A percentile compares a stretch with the other conserved stretches of the same genome.
phyloP scores from a whole-genome alignment of 2,113 vertebrate species.

The Podocnemis expansa region DNA sequence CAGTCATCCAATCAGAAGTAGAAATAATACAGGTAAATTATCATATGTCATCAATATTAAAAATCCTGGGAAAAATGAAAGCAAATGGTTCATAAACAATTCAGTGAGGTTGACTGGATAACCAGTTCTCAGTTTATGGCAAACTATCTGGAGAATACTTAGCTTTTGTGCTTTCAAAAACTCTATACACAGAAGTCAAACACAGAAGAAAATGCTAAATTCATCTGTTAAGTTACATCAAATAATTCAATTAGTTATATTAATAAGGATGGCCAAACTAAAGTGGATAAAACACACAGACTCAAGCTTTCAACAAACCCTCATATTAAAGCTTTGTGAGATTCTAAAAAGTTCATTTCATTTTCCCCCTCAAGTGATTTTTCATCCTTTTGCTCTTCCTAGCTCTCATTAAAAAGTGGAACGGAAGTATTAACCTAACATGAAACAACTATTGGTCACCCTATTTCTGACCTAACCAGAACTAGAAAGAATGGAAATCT shows the following conservation, averaged over 20 bases:
- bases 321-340: background rate
- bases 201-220: background rate
- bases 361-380: background rate
- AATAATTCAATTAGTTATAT: background rate
- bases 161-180: background rate
- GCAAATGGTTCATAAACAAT: background rate
- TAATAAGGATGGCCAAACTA: background rate
- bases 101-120: background rate
- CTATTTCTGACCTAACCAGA: background rate
- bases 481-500: background rate
- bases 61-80: background rate
- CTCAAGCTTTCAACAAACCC: background rate
- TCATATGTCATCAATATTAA: background rate
- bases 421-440: background rate
- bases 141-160: background rate
- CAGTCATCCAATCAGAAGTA: background rate
- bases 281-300: background rate
- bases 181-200: background rate
- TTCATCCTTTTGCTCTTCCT: background rate
- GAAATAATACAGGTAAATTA: background rate
- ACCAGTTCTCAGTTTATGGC: too few species aligned
- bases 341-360: background rate
- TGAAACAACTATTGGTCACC: background rate
- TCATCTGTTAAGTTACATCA: background rate
- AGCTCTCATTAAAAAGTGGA: background rate